Conservation (phyloP, 2,888 invertebrate genomes). For the Odontothrips loti region DNA sequence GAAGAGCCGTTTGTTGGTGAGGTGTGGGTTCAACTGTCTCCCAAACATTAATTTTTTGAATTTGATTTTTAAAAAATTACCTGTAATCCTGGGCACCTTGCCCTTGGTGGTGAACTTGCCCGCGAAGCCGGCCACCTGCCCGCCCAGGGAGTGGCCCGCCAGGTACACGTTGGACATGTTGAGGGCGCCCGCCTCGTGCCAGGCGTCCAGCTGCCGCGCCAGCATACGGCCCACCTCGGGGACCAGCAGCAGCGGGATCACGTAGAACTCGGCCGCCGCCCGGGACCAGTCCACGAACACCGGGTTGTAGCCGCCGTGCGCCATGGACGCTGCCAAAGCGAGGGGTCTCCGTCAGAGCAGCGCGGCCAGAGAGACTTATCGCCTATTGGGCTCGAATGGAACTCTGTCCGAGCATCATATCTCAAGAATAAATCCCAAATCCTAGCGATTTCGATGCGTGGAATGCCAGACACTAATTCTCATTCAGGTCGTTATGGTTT, state of each 20-base stretch:
- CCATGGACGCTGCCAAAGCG: constrained; percentile 46
- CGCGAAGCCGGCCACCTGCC: constrained; percentile 52
- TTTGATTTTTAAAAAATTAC: constrained; percentile 37
- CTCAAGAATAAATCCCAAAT: no score
- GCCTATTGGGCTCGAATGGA: no score
- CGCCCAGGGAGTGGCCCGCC: constrained; percentile 53
- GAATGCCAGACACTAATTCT: no score
- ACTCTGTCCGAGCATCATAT: no score
- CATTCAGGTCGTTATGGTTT: no score
- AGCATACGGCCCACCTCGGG: constrained; percentile 45
- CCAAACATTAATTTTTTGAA: no score
- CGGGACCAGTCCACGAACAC: constrained; percentile 53
- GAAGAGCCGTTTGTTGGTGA: no score
- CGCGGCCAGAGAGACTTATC: no score
- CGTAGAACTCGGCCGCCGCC: constrained; percentile 52
- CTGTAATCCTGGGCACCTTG: constrained; percentile 49
- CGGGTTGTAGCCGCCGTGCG: constrained; percentile 49
- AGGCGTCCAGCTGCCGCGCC: constrained; percentile 48
- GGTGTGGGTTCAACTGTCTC: no score
- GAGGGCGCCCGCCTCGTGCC: constrained; percentile 45
- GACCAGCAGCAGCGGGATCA: constrained; percentile 43
- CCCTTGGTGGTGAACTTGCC: constrained; percentile 40
- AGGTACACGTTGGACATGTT: constrained; percentile 48
- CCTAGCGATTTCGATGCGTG: no score
- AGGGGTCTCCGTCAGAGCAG: no score